Evolutionary conservation across 2,888 invertebrate species (phyloP), one percentile per base, ranked within the genome.

Genomic region (Diploptera punctata): DNA sequence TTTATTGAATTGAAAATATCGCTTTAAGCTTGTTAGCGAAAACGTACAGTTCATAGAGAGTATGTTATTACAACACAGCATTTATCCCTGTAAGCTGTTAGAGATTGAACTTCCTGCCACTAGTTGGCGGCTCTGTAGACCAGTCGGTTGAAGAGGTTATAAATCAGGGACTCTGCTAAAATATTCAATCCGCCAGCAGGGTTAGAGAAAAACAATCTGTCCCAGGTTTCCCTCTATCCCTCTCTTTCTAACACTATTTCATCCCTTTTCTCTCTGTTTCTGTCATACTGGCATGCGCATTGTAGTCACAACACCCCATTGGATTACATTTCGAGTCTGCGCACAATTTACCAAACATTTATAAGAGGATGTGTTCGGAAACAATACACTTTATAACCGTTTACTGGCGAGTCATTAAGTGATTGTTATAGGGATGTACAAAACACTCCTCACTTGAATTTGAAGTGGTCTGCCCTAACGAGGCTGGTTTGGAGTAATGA

Each of bases 181-280:
- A 73, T 73, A 73, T 73, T 73, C 73, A 73, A 73, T 73, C 73
- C 73, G 57, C 67, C 70, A 54, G 67, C 68, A 68, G 43, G 49
- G 60, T 44, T 38, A 52, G 61, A 49, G 67, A 71, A 71, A 71
- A 71, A 71, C 71, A 71, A 71, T 71, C 67, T 71, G 71, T 71
- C 67, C 71, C 67, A 44, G 43, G 67, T 57, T 67, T 26, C 67
- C 65, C 49, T 21, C 49, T 21, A 3, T 3, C 49, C 49, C 49
- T 21, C 2, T n/a, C 49, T 21, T 1, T 2, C 19, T 19, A 21
- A 18, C 19, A 19, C 21, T 13, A 24, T 21, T 18, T 13, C 52
- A 21, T 26, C 57, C 21, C 24, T 54, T 24, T 18, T 16, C 31
- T 16, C 71, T 31, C 49, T 43, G 49, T 33, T 21, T 33, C 71